phyloP scores from a whole-genome alignment of 2,888 invertebrate genomes.

The Dorcus parallelipipedus region DNA sequence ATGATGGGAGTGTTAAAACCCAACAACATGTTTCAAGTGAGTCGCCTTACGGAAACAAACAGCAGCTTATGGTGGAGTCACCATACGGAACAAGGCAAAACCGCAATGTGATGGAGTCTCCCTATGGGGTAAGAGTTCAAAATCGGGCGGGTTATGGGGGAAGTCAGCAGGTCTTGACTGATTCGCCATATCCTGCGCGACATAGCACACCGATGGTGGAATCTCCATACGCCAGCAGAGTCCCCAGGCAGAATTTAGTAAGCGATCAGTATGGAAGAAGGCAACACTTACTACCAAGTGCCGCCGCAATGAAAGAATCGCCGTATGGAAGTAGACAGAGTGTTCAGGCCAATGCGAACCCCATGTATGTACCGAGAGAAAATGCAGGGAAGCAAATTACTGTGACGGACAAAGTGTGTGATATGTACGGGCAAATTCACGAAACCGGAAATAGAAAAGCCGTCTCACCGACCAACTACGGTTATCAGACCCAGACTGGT shows the following conservation, averaged over 20 bases:
- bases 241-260: constrained; percentile 6
- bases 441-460: constrained; percentile 31
- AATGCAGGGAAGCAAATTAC: constrained; percentile 31
- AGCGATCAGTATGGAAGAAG: constrained; percentile 11
- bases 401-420: constrained; percentile 45
- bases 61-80: neutral
- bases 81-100: neutral
- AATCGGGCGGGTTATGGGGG: neutral
- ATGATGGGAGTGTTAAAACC: too few relatives aligned
- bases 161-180: too few relatives aligned
- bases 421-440: constrained; percentile 48
- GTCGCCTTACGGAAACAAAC: neutral
- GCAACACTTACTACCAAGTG: constrained; percentile 1
- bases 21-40: neutral
- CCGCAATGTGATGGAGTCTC: neutral
- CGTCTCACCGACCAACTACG: constrained; percentile 19
- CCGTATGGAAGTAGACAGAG: constrained; percentile 20
- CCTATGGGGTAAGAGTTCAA: constrained; percentile 10
- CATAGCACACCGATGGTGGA: too few relatives aligned
- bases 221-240: constrained; percentile 1
- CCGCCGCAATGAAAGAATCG: constrained; percentile 9
- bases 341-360: constrained; percentile 14
- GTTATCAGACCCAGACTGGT: constrained; percentile 35
- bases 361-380: constrained; percentile 24
- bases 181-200: too few relatives aligned